Conservation (phyloP, 2,888 invertebrate species). For the Watsonalla binaria region DNA sequence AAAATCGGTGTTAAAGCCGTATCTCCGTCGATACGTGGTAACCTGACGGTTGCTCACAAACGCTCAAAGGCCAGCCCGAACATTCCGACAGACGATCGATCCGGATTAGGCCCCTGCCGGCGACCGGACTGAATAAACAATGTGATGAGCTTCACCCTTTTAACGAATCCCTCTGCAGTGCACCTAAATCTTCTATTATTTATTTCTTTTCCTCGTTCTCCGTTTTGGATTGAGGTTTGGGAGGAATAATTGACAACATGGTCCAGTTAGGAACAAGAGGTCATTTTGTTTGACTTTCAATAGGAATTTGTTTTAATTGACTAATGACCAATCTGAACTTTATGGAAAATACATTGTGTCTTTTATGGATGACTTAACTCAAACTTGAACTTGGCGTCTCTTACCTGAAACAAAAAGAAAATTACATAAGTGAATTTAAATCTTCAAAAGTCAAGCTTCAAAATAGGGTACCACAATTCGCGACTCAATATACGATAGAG, state of each 20-base stretch:
- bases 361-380: constrained; percentile 1
- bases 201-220: constrained; percentile 43
- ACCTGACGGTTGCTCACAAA: constrained; percentile 29
- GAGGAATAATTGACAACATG: neutral
- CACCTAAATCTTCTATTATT: constrained; percentile 51
- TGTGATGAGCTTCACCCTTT: constrained; percentile 72
- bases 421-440: neutral
- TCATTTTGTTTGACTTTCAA: neutral
- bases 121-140: constrained; percentile 73
- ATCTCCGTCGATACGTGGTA: constrained; percentile 16
- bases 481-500: constrained; percentile 12
- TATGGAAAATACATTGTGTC: too few relatives aligned
- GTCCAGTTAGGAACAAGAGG: too few relatives aligned
- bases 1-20: constrained; percentile 38
- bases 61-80: constrained; percentile 33
- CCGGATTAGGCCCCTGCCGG: constrained; percentile 56
- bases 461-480: neutral
- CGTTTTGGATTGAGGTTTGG: constrained; percentile 15
- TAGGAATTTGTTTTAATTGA: too few relatives aligned
- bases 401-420: constrained; percentile 19
- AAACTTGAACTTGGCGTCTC: neutral
- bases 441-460: neutral
- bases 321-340: too few relatives aligned
- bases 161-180: constrained; percentile 64
- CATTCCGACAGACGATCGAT: constrained; percentile 59